Conservation (phyloP, 2,888 invertebrate genomes). For the Chelonus formosanus region DNA sequence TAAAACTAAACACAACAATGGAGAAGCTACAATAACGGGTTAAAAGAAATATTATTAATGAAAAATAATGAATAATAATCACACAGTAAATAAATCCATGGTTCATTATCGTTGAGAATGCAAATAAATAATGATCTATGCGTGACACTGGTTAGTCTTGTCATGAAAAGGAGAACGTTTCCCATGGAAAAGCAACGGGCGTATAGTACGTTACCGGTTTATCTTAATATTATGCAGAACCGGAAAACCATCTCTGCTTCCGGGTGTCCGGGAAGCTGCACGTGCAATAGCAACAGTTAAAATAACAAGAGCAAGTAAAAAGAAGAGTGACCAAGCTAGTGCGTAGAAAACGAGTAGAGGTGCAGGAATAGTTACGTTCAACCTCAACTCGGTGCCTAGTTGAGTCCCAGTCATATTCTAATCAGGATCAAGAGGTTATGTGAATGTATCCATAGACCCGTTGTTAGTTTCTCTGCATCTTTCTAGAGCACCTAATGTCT, state of each 20-base stretch:
- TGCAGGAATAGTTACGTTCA: slow-evolving; percentile 20
- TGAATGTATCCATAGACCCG: slow-evolving; percentile 55
- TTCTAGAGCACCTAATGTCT: slow-evolving; percentile 31
- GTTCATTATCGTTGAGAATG: slow-evolving; percentile 4
- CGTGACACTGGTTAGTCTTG: slow-evolving; percentile 2
- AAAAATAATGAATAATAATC: slow-evolving; percentile 3
- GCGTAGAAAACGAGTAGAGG: slow-evolving; percentile 13
- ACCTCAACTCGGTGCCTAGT: slow-evolving; percentile 34
- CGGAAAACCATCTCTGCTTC: slow-evolving; percentile 45
- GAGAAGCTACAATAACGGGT: too few species aligned
- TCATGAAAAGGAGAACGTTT: slow-evolving; percentile 43
- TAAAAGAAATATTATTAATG: slow-evolving; percentile 50
- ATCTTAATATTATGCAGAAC: slow-evolving; percentile 30
- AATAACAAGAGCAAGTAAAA: slow-evolving; percentile 6
- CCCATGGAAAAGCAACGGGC: slow-evolving; percentile 56
- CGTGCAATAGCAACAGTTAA: slow-evolving; percentile 31
- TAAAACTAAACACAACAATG: too few species aligned
- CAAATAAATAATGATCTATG: slow-evolving; percentile 10
- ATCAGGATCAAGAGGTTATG: slow-evolving; percentile 65
- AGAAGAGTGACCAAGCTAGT: slow-evolving; percentile 15
- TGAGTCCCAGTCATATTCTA: slow-evolving; percentile 57
- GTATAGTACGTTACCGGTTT: slow-evolving; percentile 26
- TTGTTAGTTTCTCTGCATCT: slow-evolving; percentile 49
- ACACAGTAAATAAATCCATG: not conserved
- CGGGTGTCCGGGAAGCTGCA: slow-evolving; percentile 42